Base-by-base conservation (phyloP, 2,888 invertebrate genomes). In the Athetis lepigone region DNA sequence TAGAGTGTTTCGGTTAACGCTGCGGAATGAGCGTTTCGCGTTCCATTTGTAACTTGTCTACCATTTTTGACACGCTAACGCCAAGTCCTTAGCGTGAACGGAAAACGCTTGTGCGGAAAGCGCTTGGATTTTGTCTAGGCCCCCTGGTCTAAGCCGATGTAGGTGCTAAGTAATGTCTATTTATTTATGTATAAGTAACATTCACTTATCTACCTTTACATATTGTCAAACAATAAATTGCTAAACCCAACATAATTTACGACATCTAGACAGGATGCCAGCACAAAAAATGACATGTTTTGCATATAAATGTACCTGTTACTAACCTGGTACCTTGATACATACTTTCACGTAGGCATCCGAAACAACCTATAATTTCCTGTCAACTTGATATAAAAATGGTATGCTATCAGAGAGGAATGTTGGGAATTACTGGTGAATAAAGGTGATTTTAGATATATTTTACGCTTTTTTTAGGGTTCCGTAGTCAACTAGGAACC, bases 301-400 rank as follows among this genome's bases (percentile, higher is more conserved):
- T 59, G 79, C 74, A 79, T 79, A 65, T 65, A 60, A 76, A 79
- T 70, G 62, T 58, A 7, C 33, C 19, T 19, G 36, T 37, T 45
- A 58, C 50, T 50, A 45, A 4, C 36, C 13, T 29, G 11, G 21
- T 27, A 25, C 25, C 54, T 55, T 16, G 25, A 11, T 49, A 68
- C 77, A 80, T 80, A 61, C 66, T 80, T 69, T 67, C 78, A 80
- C 80, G 80, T 77, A 71, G 27, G 23, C 63, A 42, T 42, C 55
- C 64, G 66, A 80, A 78, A 69, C 47, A 78, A 69, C 47, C 68
- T 64, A 75, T 74, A 68, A 73, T 71, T 74, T 77, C 71, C 78
- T 73, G 75, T 62, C 73, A 61, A 21, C 59, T 60, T 63, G 19
- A 66, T 40, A 52, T 56, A 55, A 58, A 69, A 59, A 54, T 62